Evolutionary conservation across 2,888 invertebrate genomes (phyloP).

Genomic region (Watsonalla cultraria): DNA sequence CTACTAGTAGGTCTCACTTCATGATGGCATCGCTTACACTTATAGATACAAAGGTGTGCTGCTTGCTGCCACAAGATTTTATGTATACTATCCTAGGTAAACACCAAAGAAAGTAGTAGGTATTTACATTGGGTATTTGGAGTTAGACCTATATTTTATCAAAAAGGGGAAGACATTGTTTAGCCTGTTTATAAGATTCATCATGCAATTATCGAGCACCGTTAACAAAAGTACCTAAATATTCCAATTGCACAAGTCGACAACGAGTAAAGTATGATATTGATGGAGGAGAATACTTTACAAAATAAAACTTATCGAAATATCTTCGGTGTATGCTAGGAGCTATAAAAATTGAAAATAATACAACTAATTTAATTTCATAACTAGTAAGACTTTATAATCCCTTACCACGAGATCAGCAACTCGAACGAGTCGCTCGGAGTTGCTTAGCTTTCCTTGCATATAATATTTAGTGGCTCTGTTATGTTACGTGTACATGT

Average conservation of each 20-base stretch:
- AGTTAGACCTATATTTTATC: slow-evolving; percentile 44
- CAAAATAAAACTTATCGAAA: slow-evolving; percentile 78
- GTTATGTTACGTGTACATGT: slow-evolving; percentile 1
- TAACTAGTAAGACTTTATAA: slow-evolving; percentile 77
- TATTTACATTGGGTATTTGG: slow-evolving; percentile 18
- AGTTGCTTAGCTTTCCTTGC: slow-evolving; percentile 38
- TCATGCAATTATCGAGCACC: slow-evolving; percentile 45
- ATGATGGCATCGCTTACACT: slow-evolving; percentile 50
- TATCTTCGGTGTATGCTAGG: slow-evolving; percentile 80
- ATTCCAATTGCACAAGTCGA: slow-evolving; percentile 44
- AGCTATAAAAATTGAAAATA: slow-evolving; percentile 79
- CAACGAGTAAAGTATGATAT: slow-evolving; percentile 57
- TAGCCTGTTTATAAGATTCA: slow-evolving; percentile 27
- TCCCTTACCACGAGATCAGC: slow-evolving; percentile 79
- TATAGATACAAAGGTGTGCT: not conserved
- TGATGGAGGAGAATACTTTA: slow-evolving; percentile 78
- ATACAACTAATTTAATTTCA: slow-evolving; percentile 78
- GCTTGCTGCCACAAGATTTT: not conserved
- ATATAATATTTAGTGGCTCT: slow-evolving; percentile 2
- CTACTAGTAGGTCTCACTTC: slow-evolving; percentile 61
- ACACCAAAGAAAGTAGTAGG: slow-evolving; percentile 2
- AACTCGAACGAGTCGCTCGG: slow-evolving; percentile 66
- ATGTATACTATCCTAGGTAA: not conserved
- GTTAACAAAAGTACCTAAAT: slow-evolving; percentile 35
- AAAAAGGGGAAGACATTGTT: slow-evolving; percentile 67